Evolutionary conservation across 2,888 invertebrate species (phyloP), one percentile per base, ranked within the genome.

Genomic region (Calameuta filiformis): DNA sequence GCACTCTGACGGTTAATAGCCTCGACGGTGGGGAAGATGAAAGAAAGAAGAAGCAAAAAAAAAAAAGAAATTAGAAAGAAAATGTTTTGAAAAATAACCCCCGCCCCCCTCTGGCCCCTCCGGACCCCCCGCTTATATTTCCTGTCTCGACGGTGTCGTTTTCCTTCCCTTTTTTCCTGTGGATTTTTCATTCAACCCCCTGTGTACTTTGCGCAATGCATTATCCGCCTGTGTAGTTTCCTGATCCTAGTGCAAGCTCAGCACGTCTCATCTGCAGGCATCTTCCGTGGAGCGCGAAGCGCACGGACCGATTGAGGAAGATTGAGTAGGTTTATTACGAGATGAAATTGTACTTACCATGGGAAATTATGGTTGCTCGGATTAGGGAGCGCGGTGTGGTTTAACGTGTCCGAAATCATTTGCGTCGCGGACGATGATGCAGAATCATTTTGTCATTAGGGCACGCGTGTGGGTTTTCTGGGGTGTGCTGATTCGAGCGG

Each of bases 381-480:
- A 56, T 56, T 56, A 56, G 56, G 23, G 23, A 23, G 56, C 23
- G 2, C 9, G 56, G 23, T 9, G 15, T 23, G 56, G 56, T 23
- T 9, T 23, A 56, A 56, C 23, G 23, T 56, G 56, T 56, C 15
- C 56, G 6, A 15, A 56, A 23, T 56, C 9, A 56, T 56, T 23
- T 56, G 56, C 56, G 56, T 56, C 9, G 6, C 23, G 23, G 56
- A 2, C 56, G 56, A 56, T 56, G 56, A 56, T 56, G 56, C 73
- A 73, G 78, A 81, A 81, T 81, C 81, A 79, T 81, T 81, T 79
- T 81, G 77, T 77, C 79, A 81, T 81, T 81, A 81, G 78, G 77
- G 73, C 73, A 23, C 40, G 76, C 31, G 76, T 35, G 73, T 34
- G 69, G 23, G 34, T 37, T 23, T n/a, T n/a, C 35, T 11, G 31